Evolutionary conservation across 2,888 invertebrate genomes (phyloP), one percentile per base, ranked within the genome.

Genomic region (Drosophila mulleri): DNA sequence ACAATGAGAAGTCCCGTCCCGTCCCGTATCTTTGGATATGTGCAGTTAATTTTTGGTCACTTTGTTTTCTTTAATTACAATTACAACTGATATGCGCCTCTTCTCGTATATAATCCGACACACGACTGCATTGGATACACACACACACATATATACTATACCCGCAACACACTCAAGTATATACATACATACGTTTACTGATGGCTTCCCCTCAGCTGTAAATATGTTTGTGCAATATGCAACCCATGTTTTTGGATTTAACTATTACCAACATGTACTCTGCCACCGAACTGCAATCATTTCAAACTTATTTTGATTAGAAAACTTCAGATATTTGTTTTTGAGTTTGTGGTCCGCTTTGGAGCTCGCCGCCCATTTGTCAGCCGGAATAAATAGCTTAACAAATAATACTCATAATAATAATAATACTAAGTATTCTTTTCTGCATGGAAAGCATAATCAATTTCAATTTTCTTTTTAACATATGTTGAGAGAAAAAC

Each of bases 171-270:
- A 72, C 62, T 69, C 47, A 29, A 47, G 48, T 47, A 63, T 44
- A 63, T n/a, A 59, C 47, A 37, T 64, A 66, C 42, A 63, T 60
- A 48, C n/a, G 20, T 76, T 80, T 73, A 78, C 82, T 74, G 83
- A 88, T 82, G 88, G 83, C 89, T 85, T 69, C 69, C 74, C 79
- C 88, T 80, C 71, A 86, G 82, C 75, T 91, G 91, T 91, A 91
- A 91, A 91, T 91, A 91, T 92, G 91, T 91, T 92, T 91, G 91
- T 90, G 91, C 89, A 82, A 91, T 71, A 90, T 91, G 91, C 91
- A 92, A 91, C 86, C 89, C 85, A 59, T 57, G 74, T 88, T 85
- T 59, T 63, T 80, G 57, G 70, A 68, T 61, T 72, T 57, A 35
- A 60, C 32, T 72, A 72, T 50, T 61, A 65, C 45, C 58, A 65